Base-by-base conservation (phyloP, 2,113 vertebrate genomes). In the Grus americana region DNA sequence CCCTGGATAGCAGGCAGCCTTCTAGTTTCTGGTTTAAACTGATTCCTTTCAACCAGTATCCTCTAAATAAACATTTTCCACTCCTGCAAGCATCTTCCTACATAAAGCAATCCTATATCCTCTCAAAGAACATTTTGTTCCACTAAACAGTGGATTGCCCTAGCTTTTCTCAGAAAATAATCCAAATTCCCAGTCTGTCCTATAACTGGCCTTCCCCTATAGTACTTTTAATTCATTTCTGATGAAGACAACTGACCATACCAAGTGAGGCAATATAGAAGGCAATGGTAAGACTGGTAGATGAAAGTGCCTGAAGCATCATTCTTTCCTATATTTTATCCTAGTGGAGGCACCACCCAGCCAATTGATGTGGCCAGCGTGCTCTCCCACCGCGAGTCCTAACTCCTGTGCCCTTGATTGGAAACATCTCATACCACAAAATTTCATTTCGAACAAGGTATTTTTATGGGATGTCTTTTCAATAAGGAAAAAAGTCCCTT, bases 311-410 rank as follows among this genome's bases (percentile, higher is more conserved):
- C 24, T 27, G 40, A 74, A 70, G 30, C 7, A 66, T 15, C 10
- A 10, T 54, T 78, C 8, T 47, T 36, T 40, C 29, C 29, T 47
- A 4, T 38, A 4, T 42, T 79, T 87, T 55, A 36, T 46, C 12
- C 32, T 10, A 29, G 11, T 10, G 17, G 15, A 61, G 34, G 3
- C 49, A 63, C 11, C 15, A 65, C 4, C 6, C 58, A 74, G n/a
- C 5, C n/a, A 50, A 50, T 30, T 0, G 0, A 59, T 38, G 80
- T 0, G 8, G 32, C 16, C 42, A 82, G 20, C 0, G 0, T 2
- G 8, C 12, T 49, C 36, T 46, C 29, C 24, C 26, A 70, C 0
- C 15, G 19, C 4, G 29, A 79, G 30, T 11, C 58, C 8, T 22
- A 88, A 3, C 9, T 79, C 32, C 40, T 40, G 9, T 2, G 10